Evolutionary conservation across 2,797 vertebrate genomes (phyloP), one percentile per base, ranked within the genome.

Genomic region (Chaunax sp.): DNA sequence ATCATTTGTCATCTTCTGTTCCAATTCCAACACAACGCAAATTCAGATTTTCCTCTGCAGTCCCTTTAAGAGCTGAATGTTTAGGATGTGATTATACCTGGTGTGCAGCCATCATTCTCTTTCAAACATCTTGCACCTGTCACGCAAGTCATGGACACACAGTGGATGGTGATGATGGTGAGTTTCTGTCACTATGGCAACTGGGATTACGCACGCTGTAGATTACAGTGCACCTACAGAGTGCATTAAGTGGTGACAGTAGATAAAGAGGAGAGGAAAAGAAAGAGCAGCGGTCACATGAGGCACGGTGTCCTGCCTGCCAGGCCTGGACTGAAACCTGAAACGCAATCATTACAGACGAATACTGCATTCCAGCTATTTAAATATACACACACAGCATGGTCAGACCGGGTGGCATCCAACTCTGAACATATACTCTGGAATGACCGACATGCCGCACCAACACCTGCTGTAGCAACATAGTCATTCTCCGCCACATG

Each of bases 301-400:
- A 57, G 63, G 57, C 67, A 13, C 4, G 0, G 43, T 30, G 82
- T 70, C 65, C 69, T 54, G 55, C 46, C 64, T 19, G 54, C 35
- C 40, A 28, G 46, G 15, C 47, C 6, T 35, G 33, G 14, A 37
- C 41, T 33, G 88, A 82, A 89, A 90, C 78, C 65, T 19, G 80
- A 90, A 64, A 80, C 0, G 1, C 66, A 50, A 47, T 75, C 57
- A 52, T 82, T 46, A 61, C 78, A 79, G 55, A 63, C 28, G 50
- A 81, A 80, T 38, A 58, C 67, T 45, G 72, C 50, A 66, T 60
- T 69, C 47, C 63, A 57, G 71, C 62, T 86, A 82, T 79, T 84
- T 81, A 74, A 80, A 76, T 33, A 66, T 41, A 43, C 3, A 59
- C 16, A 41, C 46, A 28, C 70, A 43, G 16, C 64, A 69, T 57